phyloP scores from a whole-genome alignment of 2,113 vertebrate species.

The Menidia beryllina region DNA sequence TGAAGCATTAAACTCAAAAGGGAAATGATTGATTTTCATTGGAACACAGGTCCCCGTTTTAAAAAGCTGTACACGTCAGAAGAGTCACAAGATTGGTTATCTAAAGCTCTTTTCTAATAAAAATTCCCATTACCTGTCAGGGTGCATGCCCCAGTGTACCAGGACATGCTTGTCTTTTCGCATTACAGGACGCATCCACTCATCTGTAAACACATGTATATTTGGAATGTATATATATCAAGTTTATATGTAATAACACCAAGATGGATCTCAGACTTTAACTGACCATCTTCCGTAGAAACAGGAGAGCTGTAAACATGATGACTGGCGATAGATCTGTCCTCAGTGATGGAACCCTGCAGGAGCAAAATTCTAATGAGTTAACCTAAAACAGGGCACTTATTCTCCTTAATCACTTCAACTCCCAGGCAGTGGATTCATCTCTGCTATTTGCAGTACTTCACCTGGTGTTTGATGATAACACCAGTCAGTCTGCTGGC shows the following conservation, averaged over 20 bases:
- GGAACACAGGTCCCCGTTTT: neutral
- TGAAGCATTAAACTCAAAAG: no score
- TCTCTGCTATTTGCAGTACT: neutral
- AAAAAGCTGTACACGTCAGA: no score
- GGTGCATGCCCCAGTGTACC: slow-evolving; percentile 95
- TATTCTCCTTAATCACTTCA: neutral
- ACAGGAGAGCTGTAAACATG: slow-evolving; percentile 87
- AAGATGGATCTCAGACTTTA: neutral
- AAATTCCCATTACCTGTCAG: slow-evolving; percentile 85
- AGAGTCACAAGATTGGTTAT: no score
- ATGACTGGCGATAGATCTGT: slow-evolving; percentile 91
- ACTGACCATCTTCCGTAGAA: slow-evolving; percentile 89
- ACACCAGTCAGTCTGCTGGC: slow-evolving; percentile 89
- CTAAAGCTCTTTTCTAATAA: no score
- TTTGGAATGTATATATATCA: neutral
- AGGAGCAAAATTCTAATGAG: neutral
- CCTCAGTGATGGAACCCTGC: slow-evolving; percentile 92
- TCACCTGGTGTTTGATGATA: slow-evolving; percentile 93
- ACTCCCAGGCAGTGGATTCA: neutral
- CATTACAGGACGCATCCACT: slow-evolving; percentile 95
- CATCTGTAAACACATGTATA: slow-evolving; percentile 82
- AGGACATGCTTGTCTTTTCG: slow-evolving; percentile 91
- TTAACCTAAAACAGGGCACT: neutral
- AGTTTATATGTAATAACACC: neutral
- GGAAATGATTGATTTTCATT: neutral